phyloP scores from a whole-genome alignment of 37 sponge, comb jelly and placozoan species.

The Beroe forskalii region DNA sequence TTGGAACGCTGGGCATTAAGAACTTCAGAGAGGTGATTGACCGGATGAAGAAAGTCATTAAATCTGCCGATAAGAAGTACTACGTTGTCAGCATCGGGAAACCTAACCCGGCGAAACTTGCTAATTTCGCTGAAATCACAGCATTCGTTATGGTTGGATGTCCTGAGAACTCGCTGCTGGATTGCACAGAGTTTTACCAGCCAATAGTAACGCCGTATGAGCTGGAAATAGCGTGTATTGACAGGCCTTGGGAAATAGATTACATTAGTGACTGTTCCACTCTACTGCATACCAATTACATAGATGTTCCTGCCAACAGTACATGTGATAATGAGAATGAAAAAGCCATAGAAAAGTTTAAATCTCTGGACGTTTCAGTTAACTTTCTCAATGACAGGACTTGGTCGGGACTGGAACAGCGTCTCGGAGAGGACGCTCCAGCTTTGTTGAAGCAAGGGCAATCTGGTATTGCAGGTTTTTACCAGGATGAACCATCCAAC shows the following conservation, averaged over 20 bases:
- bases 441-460: constrained; percentile 12
- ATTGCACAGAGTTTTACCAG: constrained; percentile 84
- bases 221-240: constrained; percentile 62
- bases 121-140: constrained; percentile 95
- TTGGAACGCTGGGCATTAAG: constrained; percentile 90
- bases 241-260: constrained; percentile 54
- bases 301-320: not conserved
- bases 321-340: not conserved
- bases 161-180: constrained; percentile 86
- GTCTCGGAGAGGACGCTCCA: constrained; percentile 39
- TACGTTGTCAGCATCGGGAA: constrained; percentile 95
- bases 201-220: constrained; percentile 96
- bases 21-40: constrained; percentile 77
- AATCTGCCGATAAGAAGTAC: constrained; percentile 79
- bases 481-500: constrained; percentile 7
- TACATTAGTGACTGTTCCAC: constrained; percentile 52
- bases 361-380: constrained; percentile 9
- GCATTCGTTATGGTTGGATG: constrained; percentile 93
- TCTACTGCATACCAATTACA: not conserved
- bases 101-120: constrained; percentile 90
- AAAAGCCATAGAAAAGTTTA: constrained; percentile 15
- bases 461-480: constrained; percentile 31
- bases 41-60: constrained; percentile 76
- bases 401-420: constrained; percentile 12
- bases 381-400: constrained; percentile 38